These are phyloP conservation scores for Xiphias gladius DNA, from an alignment of 2,113 vertebrate species.

Conservation along the genomic window DNA sequence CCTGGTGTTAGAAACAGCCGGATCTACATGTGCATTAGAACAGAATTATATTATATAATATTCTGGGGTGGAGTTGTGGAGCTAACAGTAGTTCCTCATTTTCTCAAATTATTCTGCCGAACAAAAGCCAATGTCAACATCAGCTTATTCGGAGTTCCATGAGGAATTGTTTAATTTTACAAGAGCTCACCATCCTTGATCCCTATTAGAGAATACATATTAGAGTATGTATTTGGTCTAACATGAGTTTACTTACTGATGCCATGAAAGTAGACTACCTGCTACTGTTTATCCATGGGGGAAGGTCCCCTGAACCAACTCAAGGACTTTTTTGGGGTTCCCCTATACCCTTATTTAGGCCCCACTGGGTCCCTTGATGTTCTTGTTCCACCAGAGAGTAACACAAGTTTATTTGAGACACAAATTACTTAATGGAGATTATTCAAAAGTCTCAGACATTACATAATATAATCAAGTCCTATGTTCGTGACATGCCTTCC, in stretches of 20 bases:
- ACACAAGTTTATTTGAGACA: not conserved
- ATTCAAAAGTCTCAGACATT: constrained; percentile 63
- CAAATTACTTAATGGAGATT: constrained; percentile 27
- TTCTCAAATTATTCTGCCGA: not conserved
- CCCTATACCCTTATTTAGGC: not conserved
- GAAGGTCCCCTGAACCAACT: not conserved
- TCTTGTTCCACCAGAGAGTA: not conserved
- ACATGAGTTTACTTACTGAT: not conserved
- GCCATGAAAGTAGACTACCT: not conserved
- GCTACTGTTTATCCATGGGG: not conserved
- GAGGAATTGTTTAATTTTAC: not conserved
- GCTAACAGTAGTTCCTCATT: not conserved
- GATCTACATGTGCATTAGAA: constrained; percentile 17
- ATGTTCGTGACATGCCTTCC: constrained; percentile 38
- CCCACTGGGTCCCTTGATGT: not conserved
- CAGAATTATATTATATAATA: constrained; percentile 15
- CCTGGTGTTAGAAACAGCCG: constrained; percentile 1
- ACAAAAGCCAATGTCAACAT: not conserved
- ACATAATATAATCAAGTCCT: constrained; percentile 65
- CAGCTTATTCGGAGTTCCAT: not conserved
- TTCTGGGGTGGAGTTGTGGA: not conserved
- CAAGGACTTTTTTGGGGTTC: not conserved
- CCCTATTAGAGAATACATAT: not conserved
- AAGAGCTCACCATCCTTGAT: not conserved
- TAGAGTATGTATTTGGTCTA: not conserved